phyloP scores from a whole-genome alignment of 2,888 invertebrate species.

The Sycophila texana region DNA sequence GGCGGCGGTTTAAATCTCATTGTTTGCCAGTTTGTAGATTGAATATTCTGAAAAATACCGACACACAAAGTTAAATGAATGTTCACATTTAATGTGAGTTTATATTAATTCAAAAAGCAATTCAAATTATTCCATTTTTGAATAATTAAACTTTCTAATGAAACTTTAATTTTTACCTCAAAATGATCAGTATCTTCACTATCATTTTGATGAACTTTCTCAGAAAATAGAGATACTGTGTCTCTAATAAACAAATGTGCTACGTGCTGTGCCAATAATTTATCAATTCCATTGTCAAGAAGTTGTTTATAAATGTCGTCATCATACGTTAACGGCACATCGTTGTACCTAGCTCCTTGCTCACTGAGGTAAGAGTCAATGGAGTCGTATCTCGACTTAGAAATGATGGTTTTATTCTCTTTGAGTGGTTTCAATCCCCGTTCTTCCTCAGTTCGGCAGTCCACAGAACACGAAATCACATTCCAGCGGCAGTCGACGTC shows the following conservation, averaged over 20 bases:
- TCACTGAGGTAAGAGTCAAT: slow-evolving; percentile 97
- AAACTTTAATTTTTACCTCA: slow-evolving; percentile 81
- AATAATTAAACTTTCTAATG: not conserved
- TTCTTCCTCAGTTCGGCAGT: slow-evolving; percentile 95
- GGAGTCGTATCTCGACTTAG: slow-evolving; percentile 97
- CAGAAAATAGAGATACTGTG: slow-evolving; percentile 95
- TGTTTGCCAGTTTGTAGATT: slow-evolving; percentile 99
- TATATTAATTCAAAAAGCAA: not conserved
- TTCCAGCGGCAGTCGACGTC: slow-evolving; percentile 99
- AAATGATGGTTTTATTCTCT: slow-evolving; percentile 88
- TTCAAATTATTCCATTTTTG: slow-evolving; percentile 7
- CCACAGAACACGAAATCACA: slow-evolving; percentile 96
- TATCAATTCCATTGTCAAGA: slow-evolving; percentile 92
- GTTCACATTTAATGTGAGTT: not conserved
- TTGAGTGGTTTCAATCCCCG: slow-evolving; percentile 86
- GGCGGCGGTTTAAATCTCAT: slow-evolving; percentile 99
- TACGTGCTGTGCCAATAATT: slow-evolving; percentile 93
- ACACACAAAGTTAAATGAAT: not conserved
- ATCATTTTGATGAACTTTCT: slow-evolving; percentile 96
- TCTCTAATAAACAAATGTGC: slow-evolving; percentile 99
- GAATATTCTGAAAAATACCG: slow-evolving; percentile 86
- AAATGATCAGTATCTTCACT: slow-evolving; percentile 97
- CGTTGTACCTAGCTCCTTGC: slow-evolving; percentile 93
- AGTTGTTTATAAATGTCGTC: slow-evolving; percentile 88
- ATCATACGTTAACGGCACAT: slow-evolving; percentile 93